A percentile compares a stretch with the other conserved stretches of the same genome.
Evolutionary conservation across 2,797 vertebrate species (phyloP).

Genomic region (Sitta carolinensis): DNA sequence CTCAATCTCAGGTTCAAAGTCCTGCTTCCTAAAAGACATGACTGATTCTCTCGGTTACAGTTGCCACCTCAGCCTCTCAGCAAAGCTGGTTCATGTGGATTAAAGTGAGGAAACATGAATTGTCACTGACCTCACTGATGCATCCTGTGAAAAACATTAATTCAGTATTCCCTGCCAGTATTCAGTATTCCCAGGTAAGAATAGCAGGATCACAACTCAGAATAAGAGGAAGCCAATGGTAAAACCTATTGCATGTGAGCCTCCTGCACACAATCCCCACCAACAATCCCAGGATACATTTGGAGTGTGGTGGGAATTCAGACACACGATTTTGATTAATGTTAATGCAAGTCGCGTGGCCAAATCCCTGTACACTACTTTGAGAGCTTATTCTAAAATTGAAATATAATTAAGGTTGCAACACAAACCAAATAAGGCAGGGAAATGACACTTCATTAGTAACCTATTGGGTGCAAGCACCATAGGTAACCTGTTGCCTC

Average conservation of each 20-base stretch:
- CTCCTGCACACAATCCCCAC: background rate
- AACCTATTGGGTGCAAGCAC: background rate
- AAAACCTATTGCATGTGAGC: background rate
- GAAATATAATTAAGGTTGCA: constrained; percentile 58
- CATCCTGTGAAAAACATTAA: background rate
- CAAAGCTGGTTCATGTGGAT: background rate
- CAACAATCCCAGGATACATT: background rate
- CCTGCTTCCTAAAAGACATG: background rate
- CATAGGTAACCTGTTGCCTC: constrained; percentile 12
- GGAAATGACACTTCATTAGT: constrained; percentile 65
- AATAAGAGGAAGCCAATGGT: background rate
- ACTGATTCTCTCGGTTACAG: background rate
- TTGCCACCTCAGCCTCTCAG: background rate
- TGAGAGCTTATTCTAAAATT: constrained; percentile 44
- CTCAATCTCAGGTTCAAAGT: background rate
- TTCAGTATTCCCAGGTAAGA: background rate
- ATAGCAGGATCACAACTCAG: accelerated
- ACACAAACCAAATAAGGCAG: constrained; percentile 47
- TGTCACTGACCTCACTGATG: background rate
- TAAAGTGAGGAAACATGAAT: background rate
- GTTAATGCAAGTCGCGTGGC: constrained; percentile 52
- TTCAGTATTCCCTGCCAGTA: background rate
- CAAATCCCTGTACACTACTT: constrained; percentile 58
- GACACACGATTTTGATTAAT: constrained; percentile 57
- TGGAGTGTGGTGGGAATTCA: constrained; percentile 26